Percentiles rank a stretch among this genome's conserved stretches.
Conservation (phyloP, 2,113 vertebrate species). For the Elephas maximus region DNA sequence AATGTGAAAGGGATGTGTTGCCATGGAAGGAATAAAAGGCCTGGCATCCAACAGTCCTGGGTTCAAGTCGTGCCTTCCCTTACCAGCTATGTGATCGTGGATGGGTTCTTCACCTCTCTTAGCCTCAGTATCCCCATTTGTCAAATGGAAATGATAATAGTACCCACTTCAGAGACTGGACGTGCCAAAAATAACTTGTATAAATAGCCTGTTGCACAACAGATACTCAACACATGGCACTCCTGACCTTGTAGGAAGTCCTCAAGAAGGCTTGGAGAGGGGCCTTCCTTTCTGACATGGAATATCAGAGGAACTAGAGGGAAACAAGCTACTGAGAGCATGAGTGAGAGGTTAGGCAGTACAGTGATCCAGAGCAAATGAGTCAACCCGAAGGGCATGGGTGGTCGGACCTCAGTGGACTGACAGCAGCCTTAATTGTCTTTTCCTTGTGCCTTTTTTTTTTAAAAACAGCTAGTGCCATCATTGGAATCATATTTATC, state of each 20-base stretch:
- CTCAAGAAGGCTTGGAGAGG: neutral
- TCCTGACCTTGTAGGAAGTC: neutral
- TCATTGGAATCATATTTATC: conserved; percentile 97
- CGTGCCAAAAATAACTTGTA: neutral
- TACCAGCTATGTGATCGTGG: neutral
- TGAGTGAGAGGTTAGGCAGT: neutral
- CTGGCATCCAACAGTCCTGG: neutral
- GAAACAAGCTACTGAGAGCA: neutral
- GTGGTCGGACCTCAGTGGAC: neutral
- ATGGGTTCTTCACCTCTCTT: neutral
- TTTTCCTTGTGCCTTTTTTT: neutral
- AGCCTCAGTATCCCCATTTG: neutral
- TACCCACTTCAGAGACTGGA: neutral
- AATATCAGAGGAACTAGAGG: neutral
- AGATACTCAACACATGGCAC: neutral
- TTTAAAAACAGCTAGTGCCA: conserved; percentile 93
- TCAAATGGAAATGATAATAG: neutral
- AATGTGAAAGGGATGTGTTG: neutral
- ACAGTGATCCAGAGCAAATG: fast-evolving
- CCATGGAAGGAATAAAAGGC: neutral
- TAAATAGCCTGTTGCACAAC: neutral
- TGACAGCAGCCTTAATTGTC: neutral
- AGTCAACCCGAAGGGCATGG: neutral
- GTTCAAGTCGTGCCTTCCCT: neutral
- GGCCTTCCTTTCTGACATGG: neutral